phyloP scores from a whole-genome alignment of 1,140 invertebrate genomes.

The Neodiprion pinetum region DNA sequence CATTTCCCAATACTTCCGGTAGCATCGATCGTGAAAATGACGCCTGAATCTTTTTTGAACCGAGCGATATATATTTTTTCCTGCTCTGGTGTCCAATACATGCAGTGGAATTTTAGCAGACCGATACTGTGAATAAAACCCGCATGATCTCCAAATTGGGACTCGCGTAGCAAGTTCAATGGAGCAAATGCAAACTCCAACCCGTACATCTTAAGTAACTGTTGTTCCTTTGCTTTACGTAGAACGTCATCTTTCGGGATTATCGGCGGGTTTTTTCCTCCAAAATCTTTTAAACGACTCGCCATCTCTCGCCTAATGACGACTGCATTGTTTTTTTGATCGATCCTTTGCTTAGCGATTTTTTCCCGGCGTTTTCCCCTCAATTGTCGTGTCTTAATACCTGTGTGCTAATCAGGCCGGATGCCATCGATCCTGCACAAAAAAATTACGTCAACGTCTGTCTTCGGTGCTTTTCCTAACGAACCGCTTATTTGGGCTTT shows the following conservation, averaged over 20 bases:
- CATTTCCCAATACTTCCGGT: constrained; percentile 18
- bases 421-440: constrained; percentile 11
- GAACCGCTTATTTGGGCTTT: constrained; percentile 12
- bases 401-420: constrained; percentile 7
- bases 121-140: constrained; percentile 23
- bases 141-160: constrained; percentile 11
- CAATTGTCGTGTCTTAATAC: constrained; percentile 15
- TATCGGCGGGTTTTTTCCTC: not conserved
- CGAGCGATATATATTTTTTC: constrained; percentile 14
- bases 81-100: constrained; percentile 21
- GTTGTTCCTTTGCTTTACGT: constrained; percentile 24
- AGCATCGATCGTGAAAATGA: constrained; percentile 19
- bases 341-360: too few relatives aligned
- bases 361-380: not conserved
- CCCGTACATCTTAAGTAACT: constrained; percentile 14
- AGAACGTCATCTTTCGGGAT: constrained; percentile 10
- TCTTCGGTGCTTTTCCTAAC: not conserved
- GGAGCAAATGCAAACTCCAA: constrained; percentile 14
- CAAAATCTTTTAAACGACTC: too few relatives aligned
- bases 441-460: constrained; percentile 24
- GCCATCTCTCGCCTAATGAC: too few relatives aligned
- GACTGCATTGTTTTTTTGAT: too few relatives aligned
- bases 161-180: not conserved
- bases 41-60: constrained; percentile 16
- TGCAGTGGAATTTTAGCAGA: constrained; percentile 17